Conservation (phyloP, 64 coral and sea anemone genomes). For the Anthopleura sola region DNA sequence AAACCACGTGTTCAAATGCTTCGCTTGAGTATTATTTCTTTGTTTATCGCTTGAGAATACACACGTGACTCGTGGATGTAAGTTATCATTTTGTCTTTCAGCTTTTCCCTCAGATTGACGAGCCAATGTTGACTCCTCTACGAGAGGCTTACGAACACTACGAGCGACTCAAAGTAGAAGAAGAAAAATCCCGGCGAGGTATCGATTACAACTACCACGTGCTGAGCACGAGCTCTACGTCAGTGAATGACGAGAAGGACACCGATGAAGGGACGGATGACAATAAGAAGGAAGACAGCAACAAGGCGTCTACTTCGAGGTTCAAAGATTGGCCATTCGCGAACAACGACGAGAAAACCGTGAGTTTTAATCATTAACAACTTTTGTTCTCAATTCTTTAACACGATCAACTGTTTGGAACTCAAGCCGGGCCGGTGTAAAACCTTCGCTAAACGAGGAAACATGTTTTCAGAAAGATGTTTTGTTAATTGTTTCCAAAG, state of each 20-base stretch:
- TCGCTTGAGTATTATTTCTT: too few species aligned
- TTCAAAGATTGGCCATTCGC: not conserved
- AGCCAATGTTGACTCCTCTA: conserved; percentile 62
- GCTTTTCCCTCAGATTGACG: conserved; percentile 70
- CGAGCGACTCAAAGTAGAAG: conserved; percentile 48
- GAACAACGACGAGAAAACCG: not conserved
- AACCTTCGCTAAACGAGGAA: too few species aligned
- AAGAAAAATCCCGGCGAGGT: conserved; percentile 37
- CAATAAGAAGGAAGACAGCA: not conserved
- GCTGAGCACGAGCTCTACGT: not conserved
- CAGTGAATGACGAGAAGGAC: not conserved
- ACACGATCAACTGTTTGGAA: too few species aligned
- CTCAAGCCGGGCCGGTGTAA: too few species aligned
- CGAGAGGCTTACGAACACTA: conserved; percentile 69
- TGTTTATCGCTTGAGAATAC: too few species aligned
- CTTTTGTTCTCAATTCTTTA: too few species aligned
- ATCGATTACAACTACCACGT: conserved; percentile 23
- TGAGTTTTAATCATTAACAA: not conserved
- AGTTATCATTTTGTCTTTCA: conserved; percentile 16
- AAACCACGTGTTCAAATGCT: too few species aligned
- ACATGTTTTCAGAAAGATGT: too few species aligned
- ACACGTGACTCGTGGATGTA: too few species aligned
- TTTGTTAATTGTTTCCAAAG: too few species aligned
- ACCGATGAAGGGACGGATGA: not conserved
- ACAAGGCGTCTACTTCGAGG: not conserved